phyloP scores from a whole-genome alignment of 2,113 vertebrate genomes.

The Procavia capensis region DNA sequence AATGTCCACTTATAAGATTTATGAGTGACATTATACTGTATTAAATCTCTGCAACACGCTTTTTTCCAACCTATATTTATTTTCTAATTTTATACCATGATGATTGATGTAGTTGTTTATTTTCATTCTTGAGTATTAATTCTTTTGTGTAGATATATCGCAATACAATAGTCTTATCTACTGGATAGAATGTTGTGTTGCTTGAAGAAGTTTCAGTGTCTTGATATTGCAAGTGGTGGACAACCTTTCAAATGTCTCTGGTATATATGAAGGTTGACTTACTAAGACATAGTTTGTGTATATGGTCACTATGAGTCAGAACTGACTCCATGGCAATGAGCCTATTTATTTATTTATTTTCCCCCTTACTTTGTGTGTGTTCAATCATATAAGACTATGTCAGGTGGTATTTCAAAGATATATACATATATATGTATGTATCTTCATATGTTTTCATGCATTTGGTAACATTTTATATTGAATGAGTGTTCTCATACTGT shows the following conservation, averaged over 20 bases:
- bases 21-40: neutral
- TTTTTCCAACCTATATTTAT: neutral
- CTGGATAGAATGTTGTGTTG: neutral
- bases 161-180: neutral
- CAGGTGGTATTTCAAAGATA: neutral
- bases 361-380: rapidly evolving
- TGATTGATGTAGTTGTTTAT: neutral
- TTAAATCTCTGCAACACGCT: neutral
- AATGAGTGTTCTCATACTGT: neutral
- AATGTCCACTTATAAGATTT: neutral
- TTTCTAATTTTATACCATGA: neutral
- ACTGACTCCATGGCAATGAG: no score
- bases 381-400: neutral
- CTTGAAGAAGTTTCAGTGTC: neutral
- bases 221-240: neutral
- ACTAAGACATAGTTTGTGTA: neutral
- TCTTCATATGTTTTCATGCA: neutral
- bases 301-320: no score
- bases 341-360: no score
- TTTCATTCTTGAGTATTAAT: neutral
- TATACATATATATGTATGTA: no score
- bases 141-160: neutral
- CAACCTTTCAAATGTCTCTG: neutral
- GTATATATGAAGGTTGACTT: neutral
- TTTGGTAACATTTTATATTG: neutral